Base-by-base conservation (phyloP, 2,888 invertebrate species). In the Zele albiditarsus region DNA sequence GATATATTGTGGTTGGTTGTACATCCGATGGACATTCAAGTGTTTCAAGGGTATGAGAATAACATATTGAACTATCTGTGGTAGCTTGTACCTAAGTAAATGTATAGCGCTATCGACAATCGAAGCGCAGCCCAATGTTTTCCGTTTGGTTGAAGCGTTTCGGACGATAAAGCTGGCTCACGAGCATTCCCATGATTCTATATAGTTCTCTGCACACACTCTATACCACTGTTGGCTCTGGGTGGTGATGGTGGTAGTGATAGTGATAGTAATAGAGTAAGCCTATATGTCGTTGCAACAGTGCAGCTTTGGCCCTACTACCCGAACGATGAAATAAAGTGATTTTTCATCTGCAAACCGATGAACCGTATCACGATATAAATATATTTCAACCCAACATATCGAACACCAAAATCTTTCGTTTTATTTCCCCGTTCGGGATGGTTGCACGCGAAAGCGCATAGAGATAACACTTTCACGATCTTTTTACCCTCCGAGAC, bases 281-380 rank as follows among this genome's bases (percentile, higher is more conserved):
- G 31, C 27, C 60, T 28, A 60, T 27, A 58, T 60, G 31, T 28
- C 63, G 28, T 49, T 71, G 49, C 42, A 63, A 53, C 8, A 20
- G 6, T 20, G 20, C n/a, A 20, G 53, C 20, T 53, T 53, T 2
- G 3, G 28, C n/a, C 62, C 57, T 25, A 16, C n/a, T 14, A 14
- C 62, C 27, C 12, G 6, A n/a, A 28, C 2, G 14, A 31, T 74
- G 49, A 65, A 72, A 82, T 82, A 79, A 80, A 82, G 82, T 78
- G 80, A 82, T 82, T 82, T 82, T 82, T 82, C 82, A 82, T 82
- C 78, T 67, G 62, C 78, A 75, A 79, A 69, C 77, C 81, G 81
- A 80, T 80, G 80, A 75, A 78, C 80, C 77, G 78, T 75, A 80
- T 80, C 76, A 70, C 81, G 75, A 81, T 38, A 81, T 80, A 80